Percentiles rank a stretch among this genome's conserved stretches.
phyloP scores from a whole-genome alignment of 2,113 vertebrate genomes.

The Elanus axillaris region DNA sequence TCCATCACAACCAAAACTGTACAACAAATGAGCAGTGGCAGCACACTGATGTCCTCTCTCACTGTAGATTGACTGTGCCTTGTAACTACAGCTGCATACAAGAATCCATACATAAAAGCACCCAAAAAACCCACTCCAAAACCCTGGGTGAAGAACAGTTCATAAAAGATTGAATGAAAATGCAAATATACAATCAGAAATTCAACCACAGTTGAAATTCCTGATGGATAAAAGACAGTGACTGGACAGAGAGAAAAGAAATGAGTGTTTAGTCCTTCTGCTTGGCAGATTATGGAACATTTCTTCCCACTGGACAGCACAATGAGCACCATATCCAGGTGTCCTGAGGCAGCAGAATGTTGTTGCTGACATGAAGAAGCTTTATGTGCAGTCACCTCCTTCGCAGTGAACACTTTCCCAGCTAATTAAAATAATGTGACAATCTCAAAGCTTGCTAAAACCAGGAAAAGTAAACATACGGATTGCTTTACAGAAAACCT shows the following conservation, averaged over 20 bases:
- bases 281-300: background rate
- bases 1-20: background rate
- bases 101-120: background rate
- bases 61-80: background rate
- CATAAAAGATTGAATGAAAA: background rate
- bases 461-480: background rate
- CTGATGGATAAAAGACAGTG: background rate
- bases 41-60: background rate
- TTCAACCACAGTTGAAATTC: background rate
- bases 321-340: background rate
- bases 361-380: background rate
- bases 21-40: background rate
- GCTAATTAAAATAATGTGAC: background rate
- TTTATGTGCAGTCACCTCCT: background rate
- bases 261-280: background rate
- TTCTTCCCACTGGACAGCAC: background rate
- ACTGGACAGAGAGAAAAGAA: background rate
- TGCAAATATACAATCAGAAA: background rate
- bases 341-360: background rate
- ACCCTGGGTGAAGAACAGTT: background rate
- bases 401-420: background rate
- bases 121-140: background rate
- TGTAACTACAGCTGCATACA: background rate
- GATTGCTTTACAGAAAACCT: background rate
- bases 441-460: slow-evolving; percentile 16